A percentile compares a stretch with the other conserved stretches of the same genome.
Evolutionary conservation across 2,888 invertebrate species (phyloP).

Genomic region (Leucoptera coffeella): DNA sequence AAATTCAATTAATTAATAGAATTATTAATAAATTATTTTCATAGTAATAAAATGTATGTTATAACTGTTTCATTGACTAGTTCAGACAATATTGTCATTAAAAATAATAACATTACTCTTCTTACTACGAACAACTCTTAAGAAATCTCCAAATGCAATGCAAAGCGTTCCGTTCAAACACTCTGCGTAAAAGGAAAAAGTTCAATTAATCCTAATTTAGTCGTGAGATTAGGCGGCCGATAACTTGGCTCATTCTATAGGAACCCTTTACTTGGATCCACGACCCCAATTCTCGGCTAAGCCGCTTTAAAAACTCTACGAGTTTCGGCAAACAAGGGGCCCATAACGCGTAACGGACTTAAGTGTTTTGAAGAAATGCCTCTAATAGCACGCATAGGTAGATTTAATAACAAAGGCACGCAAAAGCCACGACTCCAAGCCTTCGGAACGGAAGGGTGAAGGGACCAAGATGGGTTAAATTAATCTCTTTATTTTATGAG

Average conservation of each 20-base stretch:
- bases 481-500: too few species aligned
- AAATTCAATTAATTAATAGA: too few species aligned
- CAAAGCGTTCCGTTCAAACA: slow-evolving; percentile 35
- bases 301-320: slow-evolving; percentile 41
- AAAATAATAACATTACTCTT: too few species aligned
- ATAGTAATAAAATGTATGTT: too few species aligned
- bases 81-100: too few species aligned
- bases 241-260: slow-evolving; percentile 35
- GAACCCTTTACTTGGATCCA: slow-evolving; percentile 42
- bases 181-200: slow-evolving; percentile 35
- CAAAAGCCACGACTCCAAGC: too few species aligned
- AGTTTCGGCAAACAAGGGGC: slow-evolving; percentile 41
- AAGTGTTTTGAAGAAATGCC: slow-evolving; percentile 24
- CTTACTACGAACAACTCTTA: slow-evolving; percentile 18
- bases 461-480: too few species aligned
- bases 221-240: slow-evolving; percentile 42
- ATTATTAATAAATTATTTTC: too few species aligned
- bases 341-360: slow-evolving; percentile 37
- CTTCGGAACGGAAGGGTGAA: too few species aligned
- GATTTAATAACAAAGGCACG: too few species aligned
- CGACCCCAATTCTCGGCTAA: slow-evolving; percentile 33
- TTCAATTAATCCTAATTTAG: slow-evolving; percentile 53
- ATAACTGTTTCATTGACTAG: too few species aligned
- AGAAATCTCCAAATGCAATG: slow-evolving; percentile 22
- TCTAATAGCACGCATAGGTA: too few species aligned